Evolutionary conservation across 2,797 vertebrate species (phyloP).

Genomic region (Takifugu ocellatus): DNA sequence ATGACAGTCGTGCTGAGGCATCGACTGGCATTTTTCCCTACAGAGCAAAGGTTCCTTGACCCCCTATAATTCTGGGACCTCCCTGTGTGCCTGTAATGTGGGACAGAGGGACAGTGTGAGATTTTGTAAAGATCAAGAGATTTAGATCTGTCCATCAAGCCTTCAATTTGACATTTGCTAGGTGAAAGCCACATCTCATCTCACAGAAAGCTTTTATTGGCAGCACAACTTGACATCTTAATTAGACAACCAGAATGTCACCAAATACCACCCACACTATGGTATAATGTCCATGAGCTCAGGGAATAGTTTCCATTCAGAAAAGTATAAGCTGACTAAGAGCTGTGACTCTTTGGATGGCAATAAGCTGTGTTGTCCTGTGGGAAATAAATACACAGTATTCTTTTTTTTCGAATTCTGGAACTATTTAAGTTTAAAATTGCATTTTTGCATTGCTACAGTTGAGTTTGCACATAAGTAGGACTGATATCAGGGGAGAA

Average conservation of each 20-base stretch:
- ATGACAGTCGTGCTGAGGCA: slow-evolving; percentile 8
- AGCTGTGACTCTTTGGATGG: too few relatives aligned
- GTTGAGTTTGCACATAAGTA: too few relatives aligned
- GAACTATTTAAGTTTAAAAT: too few relatives aligned
- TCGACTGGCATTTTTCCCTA: slow-evolving; percentile 21
- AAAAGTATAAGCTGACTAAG: too few relatives aligned
- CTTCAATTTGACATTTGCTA: slow-evolving; percentile 27
- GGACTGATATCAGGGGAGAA: too few relatives aligned
- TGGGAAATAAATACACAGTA: too few relatives aligned
- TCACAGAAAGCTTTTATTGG: background rate
- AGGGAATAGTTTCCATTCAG: background rate
- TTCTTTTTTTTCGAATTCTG: too few relatives aligned
- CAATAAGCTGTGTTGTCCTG: too few relatives aligned
- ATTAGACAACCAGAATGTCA: slow-evolving; percentile 31
- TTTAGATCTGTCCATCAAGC: slow-evolving; percentile 22
- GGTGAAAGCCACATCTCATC: background rate
- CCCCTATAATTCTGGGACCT: background rate
- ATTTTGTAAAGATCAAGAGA: background rate
- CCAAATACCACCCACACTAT: slow-evolving; percentile 7
- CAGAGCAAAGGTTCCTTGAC: slow-evolving; percentile 10
- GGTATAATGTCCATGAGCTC: background rate
- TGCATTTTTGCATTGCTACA: too few relatives aligned
- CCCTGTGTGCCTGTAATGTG: too few relatives aligned
- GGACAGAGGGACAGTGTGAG: too few relatives aligned
- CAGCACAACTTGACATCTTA: slow-evolving; percentile 26